Percentiles rank a stretch among this genome's conserved stretches.
Conservation (phyloP, 2,113 vertebrate genomes). For the Melozone crissalis region DNA sequence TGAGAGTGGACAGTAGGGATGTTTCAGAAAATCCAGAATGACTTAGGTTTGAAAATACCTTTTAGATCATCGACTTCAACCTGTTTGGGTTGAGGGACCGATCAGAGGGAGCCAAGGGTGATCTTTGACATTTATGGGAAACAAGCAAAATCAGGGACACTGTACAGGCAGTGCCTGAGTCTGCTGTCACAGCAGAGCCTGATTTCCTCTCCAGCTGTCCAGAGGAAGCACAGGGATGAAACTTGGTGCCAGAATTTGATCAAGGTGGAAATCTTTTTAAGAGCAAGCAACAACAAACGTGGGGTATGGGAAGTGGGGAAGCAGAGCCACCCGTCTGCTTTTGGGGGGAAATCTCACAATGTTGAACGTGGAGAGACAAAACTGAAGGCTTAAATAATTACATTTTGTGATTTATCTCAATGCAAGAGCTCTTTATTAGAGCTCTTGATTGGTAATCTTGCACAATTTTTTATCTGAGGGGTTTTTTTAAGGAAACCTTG, state of each 20-base stretch:
- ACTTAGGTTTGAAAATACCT: neutral
- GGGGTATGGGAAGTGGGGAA: neutral
- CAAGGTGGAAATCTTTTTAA: neutral
- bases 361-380: fast-evolving
- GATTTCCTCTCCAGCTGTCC: slow-evolving; percentile 3
- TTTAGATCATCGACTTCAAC: neutral
- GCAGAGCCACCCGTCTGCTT: neutral
- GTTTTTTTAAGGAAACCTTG: neutral
- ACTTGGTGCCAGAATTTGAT: neutral
- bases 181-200: neutral
- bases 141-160: neutral
- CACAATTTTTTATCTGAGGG: neutral
- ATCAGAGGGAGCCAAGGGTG: neutral
- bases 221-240: neutral
- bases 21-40: neutral
- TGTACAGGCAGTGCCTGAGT: neutral
- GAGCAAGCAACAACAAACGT: neutral
- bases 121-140: neutral
- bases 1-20: neutral
- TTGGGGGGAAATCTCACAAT: neutral
- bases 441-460: neutral
- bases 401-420: neutral
- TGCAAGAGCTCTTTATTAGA: neutral
- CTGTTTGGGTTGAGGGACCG: neutral
- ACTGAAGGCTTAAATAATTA: neutral